Conservation (phyloP, 2,113 vertebrate genomes). For the Aphelocoma coerulescens region DNA sequence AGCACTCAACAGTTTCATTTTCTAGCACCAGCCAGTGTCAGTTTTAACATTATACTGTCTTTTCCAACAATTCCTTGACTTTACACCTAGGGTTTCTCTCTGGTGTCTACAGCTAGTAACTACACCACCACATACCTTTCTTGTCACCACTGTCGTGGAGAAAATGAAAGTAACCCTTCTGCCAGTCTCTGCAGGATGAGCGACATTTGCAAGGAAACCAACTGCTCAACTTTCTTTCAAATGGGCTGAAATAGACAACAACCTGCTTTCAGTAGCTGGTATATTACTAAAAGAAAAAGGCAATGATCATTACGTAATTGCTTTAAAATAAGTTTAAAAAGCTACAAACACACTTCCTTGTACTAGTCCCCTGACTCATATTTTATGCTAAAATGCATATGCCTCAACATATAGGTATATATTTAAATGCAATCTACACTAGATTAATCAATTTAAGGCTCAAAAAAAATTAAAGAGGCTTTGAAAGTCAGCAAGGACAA, state of each 20-base stretch:
- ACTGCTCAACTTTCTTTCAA: not conserved
- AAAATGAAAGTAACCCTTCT: constrained; percentile 8
- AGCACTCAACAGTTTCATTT: not conserved
- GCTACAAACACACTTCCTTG: not conserved
- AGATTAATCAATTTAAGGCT: not conserved
- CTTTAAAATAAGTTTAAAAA: not conserved
- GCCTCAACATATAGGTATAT: not conserved
- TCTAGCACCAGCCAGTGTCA: not conserved
- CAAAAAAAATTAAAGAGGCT: not conserved
- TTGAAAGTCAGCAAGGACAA: not conserved
- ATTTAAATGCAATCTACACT: not conserved
- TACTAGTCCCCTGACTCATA: not conserved
- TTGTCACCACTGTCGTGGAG: not conserved
- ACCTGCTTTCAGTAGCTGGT: not conserved
- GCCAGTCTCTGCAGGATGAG: not conserved
- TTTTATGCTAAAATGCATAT: not conserved
- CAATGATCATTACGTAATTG: not conserved
- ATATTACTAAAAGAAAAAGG: not conserved
- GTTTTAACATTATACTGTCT: not conserved
- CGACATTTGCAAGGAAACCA: not conserved
- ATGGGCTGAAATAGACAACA: not conserved
- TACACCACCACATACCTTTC: not conserved
- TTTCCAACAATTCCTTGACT: not conserved
- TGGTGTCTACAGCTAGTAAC: not conserved
- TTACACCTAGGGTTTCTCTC: not conserved